Evolutionary conservation across 2,113 vertebrate genomes (phyloP), one percentile per base, ranked within the genome.

Genomic region (Chinchilla lanigera): DNA sequence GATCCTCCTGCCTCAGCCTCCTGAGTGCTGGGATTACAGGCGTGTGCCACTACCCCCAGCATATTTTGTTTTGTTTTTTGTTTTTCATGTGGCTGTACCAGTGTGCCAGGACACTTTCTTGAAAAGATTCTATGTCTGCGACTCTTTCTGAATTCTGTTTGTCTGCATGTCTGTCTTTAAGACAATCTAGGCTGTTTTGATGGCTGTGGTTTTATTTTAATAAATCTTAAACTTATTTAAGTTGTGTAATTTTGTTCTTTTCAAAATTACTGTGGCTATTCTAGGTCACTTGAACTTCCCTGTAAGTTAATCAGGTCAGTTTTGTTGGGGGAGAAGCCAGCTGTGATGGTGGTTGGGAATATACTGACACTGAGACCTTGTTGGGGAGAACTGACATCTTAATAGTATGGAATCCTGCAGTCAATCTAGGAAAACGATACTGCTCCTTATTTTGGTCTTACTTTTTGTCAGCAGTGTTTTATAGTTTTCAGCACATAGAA

Each of bases 171-270:
- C n/a, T 86, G 5, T 77, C 19, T 78, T 78, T 78, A 78, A 41
- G 28, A 50, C 44, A 30, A 17, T 47, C 44, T 41, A 58, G 2
- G 38, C 11, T 26, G 30, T 41, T 2, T 86, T 89, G 54, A 67
- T 86, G 75, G 35, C 73, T 75, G 1, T 75, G 56, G 41, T 80
- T 90, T 77, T 65, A 63, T 47, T 47, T 77, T 26, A 47, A 12
- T 71, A 28, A 77, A 54, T 81, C n/a, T 94, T 61, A 50, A 93
- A 63, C n/a, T 90, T 63, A 84, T 83, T 71, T 84, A 75, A 81
- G 22, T 94, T 92, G 10, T 81, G 28, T 22, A 81, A 1, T 91
- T 89, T 71, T 92, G 54, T 58, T 92, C 28, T 63, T 77, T 77
- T 44, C 41, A 47, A 47, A 47, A 30, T 33, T 78, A 33, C 33